Conservation (phyloP, 2,888 invertebrate species). For the Omphaloscelis lunosa region DNA sequence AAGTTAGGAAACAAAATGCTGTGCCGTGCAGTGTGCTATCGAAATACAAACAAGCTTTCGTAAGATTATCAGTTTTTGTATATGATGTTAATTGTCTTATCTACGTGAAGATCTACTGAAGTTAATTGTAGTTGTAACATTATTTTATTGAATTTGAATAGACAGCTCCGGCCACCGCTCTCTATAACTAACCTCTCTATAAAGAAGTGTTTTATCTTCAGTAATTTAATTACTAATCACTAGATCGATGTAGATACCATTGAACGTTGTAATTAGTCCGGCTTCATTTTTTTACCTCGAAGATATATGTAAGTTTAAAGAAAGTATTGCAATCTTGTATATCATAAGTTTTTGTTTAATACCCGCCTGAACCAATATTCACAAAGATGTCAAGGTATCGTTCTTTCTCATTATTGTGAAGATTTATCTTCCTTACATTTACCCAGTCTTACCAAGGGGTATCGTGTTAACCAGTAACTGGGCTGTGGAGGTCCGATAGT, state of each 20-base stretch:
- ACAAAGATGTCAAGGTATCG: background rate
- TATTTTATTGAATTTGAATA: conserved; percentile 32
- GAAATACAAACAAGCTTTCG: background rate
- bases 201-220: conserved; percentile 31
- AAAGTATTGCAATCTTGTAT: background rate
- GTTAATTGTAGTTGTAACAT: conserved; percentile 3
- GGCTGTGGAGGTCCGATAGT: too few species aligned
- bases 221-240: conserved; percentile 20
- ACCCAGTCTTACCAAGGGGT: too few species aligned
- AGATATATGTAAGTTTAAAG: background rate
- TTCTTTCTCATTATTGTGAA: background rate
- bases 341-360: too few species aligned
- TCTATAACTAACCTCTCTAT: conserved; percentile 25
- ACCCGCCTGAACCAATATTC: background rate
- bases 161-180: background rate
- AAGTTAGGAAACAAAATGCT: background rate
- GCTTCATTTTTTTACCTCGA: background rate
- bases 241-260: conserved; percentile 34
- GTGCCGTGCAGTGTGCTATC: background rate
- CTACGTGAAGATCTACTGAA: background rate
- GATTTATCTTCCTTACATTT: background rate
- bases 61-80: background rate
- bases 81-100: background rate
- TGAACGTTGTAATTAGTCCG: background rate
- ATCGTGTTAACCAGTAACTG: too few species aligned